Conservation (phyloP, 2,888 invertebrate genomes). For the Lumbricus terrestris region DNA sequence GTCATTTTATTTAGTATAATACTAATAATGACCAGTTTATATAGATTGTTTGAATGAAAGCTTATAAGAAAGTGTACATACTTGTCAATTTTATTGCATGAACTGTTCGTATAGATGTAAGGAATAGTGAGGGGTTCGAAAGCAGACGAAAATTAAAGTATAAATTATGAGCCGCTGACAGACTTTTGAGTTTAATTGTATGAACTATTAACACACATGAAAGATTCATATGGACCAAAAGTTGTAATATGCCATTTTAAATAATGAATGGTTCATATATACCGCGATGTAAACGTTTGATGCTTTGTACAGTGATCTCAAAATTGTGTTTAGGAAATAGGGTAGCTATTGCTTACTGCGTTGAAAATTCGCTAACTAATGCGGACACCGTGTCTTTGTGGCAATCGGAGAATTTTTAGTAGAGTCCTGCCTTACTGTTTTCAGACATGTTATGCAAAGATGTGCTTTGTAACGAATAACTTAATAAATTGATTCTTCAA, state of each 20-base stretch:
- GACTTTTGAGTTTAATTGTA: background rate
- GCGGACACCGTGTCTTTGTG: background rate
- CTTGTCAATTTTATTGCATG: background rate
- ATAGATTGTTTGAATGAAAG: background rate
- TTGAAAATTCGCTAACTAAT: too few relatives aligned
- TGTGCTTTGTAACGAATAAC: background rate
- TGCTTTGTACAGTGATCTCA: background rate
- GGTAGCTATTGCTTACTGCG: too few relatives aligned
- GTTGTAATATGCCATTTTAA: too few relatives aligned
- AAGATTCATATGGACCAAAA: background rate
- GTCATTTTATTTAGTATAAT: too few relatives aligned
- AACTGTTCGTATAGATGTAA: background rate
- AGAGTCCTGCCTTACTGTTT: background rate
- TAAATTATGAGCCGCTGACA: too few relatives aligned
- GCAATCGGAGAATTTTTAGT: background rate
- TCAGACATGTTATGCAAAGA: background rate
- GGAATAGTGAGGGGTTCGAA: too few relatives aligned
- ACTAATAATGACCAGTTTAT: background rate
- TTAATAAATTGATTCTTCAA: background rate
- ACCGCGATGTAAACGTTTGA: background rate
- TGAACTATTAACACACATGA: background rate
- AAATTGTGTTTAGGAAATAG: background rate
- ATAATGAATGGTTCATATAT: background rate
- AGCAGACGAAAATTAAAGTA: too few relatives aligned
- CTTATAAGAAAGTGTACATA: background rate